Evolutionary conservation across 92 coral and sea anemone genomes (phyloP), one percentile per base, ranked within the genome.

Genomic region (Actinostola sp.): DNA sequence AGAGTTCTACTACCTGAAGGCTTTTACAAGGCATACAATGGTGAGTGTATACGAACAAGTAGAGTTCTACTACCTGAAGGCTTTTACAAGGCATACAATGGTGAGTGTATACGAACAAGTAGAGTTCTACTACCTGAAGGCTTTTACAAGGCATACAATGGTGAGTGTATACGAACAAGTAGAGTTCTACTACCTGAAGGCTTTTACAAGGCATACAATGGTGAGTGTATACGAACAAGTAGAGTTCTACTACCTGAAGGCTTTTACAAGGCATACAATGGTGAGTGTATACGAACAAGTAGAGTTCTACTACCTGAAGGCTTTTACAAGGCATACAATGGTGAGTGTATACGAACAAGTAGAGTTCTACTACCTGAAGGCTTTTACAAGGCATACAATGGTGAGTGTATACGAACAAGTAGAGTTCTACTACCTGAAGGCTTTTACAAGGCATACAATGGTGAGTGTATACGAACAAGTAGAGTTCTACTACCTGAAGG

Each of bases 1-100:
- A 57, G 97, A 91, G 55, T 50, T 91, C 57, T 87, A 75, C 68
- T 91, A 87, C 57, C 80, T 91, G 19, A 91, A 91, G 68, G 97
- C 97, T 50, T 63, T 91, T 24, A 83, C 92, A 32, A 91, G 92
- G 49, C 97, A 91, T 54, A 82, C 92, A 15, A 71, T 87, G 89
- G 97, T 91, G 50, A 14, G 81, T n/a, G n/a, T n/a, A n/a, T n/a
- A n/a, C 0, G 97, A 91, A 43, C 97, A 87, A 72, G 97, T 91
- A 57, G 97, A 91, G 55, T 50, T 91, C 57, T 87, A 75, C 68
- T 91, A 87, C 57, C 80, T 91, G 19, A 91, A 91, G 68, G 97
- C 97, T 50, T 63, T 91, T 24, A 83, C 92, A 32, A 91, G 92
- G 49, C 97, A 91, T 54, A 82, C 92, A 15, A 71, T 87, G 89